Evolutionary conservation across 2,797 vertebrate species (phyloP).

Genomic region (Parauchenoglanis punctatus): DNA sequence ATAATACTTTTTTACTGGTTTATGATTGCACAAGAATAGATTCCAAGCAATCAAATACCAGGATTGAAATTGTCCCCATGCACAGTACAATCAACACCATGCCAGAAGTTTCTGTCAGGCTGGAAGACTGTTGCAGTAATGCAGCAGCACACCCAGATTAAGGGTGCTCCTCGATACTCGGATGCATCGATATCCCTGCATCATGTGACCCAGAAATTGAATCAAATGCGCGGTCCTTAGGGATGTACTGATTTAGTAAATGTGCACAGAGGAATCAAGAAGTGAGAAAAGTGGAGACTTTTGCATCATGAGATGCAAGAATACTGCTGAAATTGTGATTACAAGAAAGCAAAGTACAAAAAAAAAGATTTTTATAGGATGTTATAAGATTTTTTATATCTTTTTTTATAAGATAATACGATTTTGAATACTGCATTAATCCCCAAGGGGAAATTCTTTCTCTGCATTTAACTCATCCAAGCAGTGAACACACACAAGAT

Average conservation of each 20-base stretch:
- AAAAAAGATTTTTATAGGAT: too few relatives aligned
- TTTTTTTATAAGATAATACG: too few relatives aligned
- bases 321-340: neutral
- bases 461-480: too few relatives aligned
- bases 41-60: conserved; percentile 26
- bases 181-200: neutral
- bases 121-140: neutral
- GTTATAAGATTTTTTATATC: too few relatives aligned
- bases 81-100: conserved; percentile 10
- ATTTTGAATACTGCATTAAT: too few relatives aligned
- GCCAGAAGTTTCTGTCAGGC: neutral
- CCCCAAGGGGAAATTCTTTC: too few relatives aligned
- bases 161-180: neutral
- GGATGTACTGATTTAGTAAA: neutral
- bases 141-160: neutral
- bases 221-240: neutral
- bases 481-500: too few relatives aligned
- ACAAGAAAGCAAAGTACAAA: neutral
- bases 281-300: neutral
- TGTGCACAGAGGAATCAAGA: neutral
- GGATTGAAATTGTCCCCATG: conserved; percentile 10
- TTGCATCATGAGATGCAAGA: neutral
- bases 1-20: neutral
- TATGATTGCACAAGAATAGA: neutral
- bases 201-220: neutral